Conservation (phyloP, 2,888 invertebrate genomes). For the Metallyticus violacea region DNA sequence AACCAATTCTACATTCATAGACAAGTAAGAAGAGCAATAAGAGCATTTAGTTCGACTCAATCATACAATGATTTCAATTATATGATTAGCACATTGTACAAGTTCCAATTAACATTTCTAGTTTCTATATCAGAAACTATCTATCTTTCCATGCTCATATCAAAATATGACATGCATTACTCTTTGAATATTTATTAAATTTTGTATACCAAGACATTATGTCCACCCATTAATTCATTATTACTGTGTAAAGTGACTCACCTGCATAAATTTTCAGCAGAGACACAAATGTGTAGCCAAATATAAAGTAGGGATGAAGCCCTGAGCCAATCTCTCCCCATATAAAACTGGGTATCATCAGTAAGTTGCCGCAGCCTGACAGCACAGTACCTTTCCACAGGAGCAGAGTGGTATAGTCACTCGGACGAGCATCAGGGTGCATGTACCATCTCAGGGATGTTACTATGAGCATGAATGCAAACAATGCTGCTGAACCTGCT, state of each 20-base stretch:
- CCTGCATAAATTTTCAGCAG: slow-evolving; percentile 64
- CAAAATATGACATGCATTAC: not conserved
- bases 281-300: slow-evolving; percentile 61
- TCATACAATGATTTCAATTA: too few species aligned
- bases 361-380: slow-evolving; percentile 57
- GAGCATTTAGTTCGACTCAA: too few species aligned
- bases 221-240: not conserved
- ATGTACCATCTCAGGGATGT: slow-evolving; percentile 37
- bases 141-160: too few species aligned
- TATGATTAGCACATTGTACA: too few species aligned
- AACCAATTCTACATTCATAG: too few species aligned
- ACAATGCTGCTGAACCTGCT: slow-evolving; percentile 28
- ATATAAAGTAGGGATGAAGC: slow-evolving; percentile 58
- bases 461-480: slow-evolving; percentile 40
- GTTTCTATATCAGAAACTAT: too few species aligned
- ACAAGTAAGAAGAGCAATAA: too few species aligned
- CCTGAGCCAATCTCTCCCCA: slow-evolving; percentile 54
- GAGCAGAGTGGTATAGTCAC: slow-evolving; percentile 32
- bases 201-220: too few species aligned
- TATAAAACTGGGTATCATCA: slow-evolving; percentile 61
- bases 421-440: slow-evolving; percentile 9
- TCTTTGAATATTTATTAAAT: not conserved
- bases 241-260: slow-evolving; percentile 38
- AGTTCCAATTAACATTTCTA: too few species aligned
- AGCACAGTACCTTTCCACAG: slow-evolving; percentile 59